Evolutionary conservation across 1,140 invertebrate genomes (phyloP), one percentile per base, ranked within the genome.

Genomic region (Zaprionus inermis): DNA sequence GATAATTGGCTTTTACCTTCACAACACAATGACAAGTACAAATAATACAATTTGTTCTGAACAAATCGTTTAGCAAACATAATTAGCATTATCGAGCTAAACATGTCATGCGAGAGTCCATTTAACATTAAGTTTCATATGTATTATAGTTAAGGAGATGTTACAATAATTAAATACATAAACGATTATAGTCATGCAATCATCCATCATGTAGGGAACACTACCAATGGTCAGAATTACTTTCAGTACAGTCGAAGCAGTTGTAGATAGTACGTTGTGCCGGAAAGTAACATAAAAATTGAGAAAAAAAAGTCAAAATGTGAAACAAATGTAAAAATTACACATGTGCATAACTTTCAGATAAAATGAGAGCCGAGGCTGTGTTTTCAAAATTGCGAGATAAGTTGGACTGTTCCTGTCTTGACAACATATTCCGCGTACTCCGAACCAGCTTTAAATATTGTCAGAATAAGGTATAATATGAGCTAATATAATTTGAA

Each of bases 361-460:
- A 69, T 52, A 69, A 61, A 58, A 61, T 61, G 67, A 52, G 18
- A 12, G n/a, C 18, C 5, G 10, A 54, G 46, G 57, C 46, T 38
- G 22, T 20, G 9, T 32, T 52, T 34, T 32, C 24, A 6, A 61
- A 54, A 24, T 51, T 55, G 18, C 32, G 36, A 55, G 58, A 63
- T 63, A 58, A 70, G 67, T 70, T 70, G 22, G 41, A 22, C 18
- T 63, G 34, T 18, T 5, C 7, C 22, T 36, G 58, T 22, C 49
- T 70, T 30, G 58, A n/a, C 12, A 49, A 70, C 28, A 70, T 70
- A 28, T 70, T 70, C 3, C 67, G 67, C 16, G 18, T 24, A 44
- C 54, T 70, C 51, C n/a, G 58, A 56, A 32, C 24, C 44, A 18
- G 16, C n/a, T 56, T 65, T 28, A 51, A 65, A 18, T 65, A 28